A percentile compares a stretch with the other conserved stretches of the same genome.
These are phyloP conservation scores for Acridotheres tristis DNA, from an alignment of 2,797 vertebrate genomes.

Conservation along the genomic window DNA sequence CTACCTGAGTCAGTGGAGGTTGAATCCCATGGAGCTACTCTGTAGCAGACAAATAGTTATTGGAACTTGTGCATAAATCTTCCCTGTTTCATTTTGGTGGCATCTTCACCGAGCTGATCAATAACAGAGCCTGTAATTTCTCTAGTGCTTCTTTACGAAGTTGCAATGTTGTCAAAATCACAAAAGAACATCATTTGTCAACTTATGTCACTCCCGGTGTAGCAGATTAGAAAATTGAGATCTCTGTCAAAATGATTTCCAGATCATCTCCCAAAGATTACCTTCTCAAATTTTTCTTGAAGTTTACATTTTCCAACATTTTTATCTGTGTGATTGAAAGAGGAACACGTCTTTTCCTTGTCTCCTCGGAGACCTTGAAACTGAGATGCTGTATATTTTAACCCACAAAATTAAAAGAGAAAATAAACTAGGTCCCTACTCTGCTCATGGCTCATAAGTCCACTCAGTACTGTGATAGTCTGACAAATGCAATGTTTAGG, in stretches of 20 bases:
- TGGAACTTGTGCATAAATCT: background rate
- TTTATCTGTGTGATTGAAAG: background rate
- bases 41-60: background rate
- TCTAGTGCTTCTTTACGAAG: background rate
- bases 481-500: background rate
- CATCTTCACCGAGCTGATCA: background rate
- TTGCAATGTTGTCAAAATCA: slow-evolving; percentile 6
- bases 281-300: background rate
- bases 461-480: background rate
- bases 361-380: background rate
- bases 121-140: background rate
- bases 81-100: background rate
- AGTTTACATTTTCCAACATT: background rate
- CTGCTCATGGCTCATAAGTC: background rate
- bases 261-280: background rate
- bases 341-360: background rate
- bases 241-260: slow-evolving; percentile 28
- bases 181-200: background rate
- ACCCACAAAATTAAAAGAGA: background rate
- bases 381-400: background rate
- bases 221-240: slow-evolving; percentile 6
- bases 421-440: background rate
- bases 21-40: background rate
- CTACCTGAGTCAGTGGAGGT: background rate
- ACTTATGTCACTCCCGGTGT: background rate